Evolutionary conservation across 2,888 invertebrate species (phyloP).

Genomic region (Phalera bucephala): DNA sequence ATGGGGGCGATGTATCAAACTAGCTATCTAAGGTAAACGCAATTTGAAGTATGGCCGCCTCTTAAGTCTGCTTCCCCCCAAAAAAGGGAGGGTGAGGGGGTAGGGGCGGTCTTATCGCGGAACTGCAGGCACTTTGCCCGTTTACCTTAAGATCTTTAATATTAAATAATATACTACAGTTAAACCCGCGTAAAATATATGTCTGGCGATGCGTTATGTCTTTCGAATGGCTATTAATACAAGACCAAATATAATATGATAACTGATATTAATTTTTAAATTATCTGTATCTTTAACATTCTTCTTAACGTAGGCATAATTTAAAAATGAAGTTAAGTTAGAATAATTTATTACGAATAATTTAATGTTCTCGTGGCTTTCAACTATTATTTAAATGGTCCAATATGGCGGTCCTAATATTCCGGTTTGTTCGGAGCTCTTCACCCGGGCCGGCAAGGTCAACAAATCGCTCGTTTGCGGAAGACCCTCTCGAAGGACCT

Average conservation of each 20-base stretch:
- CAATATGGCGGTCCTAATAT: conserved; percentile 26
- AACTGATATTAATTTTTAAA: conserved; percentile 11
- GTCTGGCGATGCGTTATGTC: conserved; percentile 57
- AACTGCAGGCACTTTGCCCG: conserved; percentile 79
- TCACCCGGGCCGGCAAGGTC: conserved; percentile 31
- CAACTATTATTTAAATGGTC: conserved; percentile 16
- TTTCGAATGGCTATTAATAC: conserved; percentile 9
- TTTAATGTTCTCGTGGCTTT: conserved; percentile 3
- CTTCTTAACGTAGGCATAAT: too few relatives aligned
- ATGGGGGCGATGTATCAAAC: conserved; percentile 78
- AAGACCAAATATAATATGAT: too few relatives aligned
- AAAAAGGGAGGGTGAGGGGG: conserved; percentile 49
- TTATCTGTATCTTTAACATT: conserved; percentile 17
- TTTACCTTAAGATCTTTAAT: conserved; percentile 83
- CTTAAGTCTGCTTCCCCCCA: conserved; percentile 70
- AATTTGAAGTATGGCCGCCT: conserved; percentile 80
- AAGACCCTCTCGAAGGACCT: conserved; percentile 24
- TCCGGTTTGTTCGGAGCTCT: conserved; percentile 30
- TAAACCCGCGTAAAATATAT: conserved; percentile 66
- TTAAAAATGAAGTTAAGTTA: conserved; percentile 15
- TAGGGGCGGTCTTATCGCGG: conserved; percentile 73
- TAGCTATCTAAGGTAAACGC: conserved; percentile 81
- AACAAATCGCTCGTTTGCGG: conserved; percentile 26
- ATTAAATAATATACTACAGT: conserved; percentile 80
- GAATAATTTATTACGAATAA: conserved; percentile 17